Percentiles rank a stretch among this genome's conserved stretches.
Conservation (phyloP, 2,888 invertebrate genomes). For the Hemistola chrysoprasaria region DNA sequence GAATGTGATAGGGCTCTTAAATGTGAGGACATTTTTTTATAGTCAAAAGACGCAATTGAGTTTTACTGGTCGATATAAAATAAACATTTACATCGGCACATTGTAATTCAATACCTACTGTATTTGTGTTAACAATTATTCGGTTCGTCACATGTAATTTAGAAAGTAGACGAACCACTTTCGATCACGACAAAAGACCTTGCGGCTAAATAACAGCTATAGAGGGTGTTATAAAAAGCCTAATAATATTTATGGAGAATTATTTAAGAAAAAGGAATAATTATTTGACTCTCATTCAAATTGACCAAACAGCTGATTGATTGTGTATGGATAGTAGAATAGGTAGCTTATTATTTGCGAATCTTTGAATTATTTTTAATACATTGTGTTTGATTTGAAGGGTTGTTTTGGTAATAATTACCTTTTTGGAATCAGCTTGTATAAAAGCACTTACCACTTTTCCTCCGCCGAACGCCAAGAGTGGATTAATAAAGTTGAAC, state of each 20-base stretch:
- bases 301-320: too few species aligned
- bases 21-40: slow-evolving; percentile 7
- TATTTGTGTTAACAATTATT: slow-evolving; percentile 26
- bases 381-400: too few species aligned
- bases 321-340: too few species aligned
- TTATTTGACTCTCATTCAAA: too few species aligned
- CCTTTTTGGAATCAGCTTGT: too few species aligned
- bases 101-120: slow-evolving; percentile 10
- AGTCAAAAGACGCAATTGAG: slow-evolving; percentile 8
- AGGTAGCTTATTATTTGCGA: too few species aligned
- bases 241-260: too few species aligned
- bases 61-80: slow-evolving; percentile 11
- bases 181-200: slow-evolving; percentile 23
- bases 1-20: slow-evolving; percentile 5
- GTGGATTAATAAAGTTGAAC: slow-evolving; percentile 93
- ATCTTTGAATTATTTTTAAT: too few species aligned
- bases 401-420: too few species aligned
- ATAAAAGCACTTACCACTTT: slow-evolving; percentile 83
- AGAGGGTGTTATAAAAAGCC: too few species aligned
- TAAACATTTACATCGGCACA: slow-evolving; percentile 3
- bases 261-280: too few species aligned
- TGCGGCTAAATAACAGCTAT: too few species aligned
- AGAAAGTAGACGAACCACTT: slow-evolving; percentile 27
- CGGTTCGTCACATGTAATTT: slow-evolving; percentile 20
- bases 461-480: slow-evolving; percentile 86